Evolutionary conservation across 2,797 vertebrate species (phyloP).

Genomic region (Gymnodraco acuticeps): DNA sequence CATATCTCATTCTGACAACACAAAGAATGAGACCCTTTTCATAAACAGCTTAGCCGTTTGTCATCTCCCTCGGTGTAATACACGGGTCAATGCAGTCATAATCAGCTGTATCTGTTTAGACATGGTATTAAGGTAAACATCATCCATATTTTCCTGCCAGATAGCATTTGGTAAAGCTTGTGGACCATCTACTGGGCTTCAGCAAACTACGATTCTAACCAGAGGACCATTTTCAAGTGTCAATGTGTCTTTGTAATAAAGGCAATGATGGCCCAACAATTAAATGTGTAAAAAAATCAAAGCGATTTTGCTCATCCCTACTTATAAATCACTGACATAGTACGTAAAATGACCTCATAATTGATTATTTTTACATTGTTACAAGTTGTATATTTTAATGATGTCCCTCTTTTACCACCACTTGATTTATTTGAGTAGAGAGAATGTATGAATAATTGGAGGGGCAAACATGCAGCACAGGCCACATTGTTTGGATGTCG

Average conservation of each 20-base stretch:
- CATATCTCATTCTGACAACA: conserved; percentile 14
- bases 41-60: neutral
- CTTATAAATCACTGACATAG: conserved; percentile 6
- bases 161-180: no score
- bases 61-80: neutral
- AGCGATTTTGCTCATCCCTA: neutral
- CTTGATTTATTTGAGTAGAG: neutral
- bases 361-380: conserved; percentile 6
- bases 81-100: neutral
- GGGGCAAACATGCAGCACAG: neutral
- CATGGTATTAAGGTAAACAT: neutral
- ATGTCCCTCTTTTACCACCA: neutral
- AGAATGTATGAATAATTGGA: neutral
- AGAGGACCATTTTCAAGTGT: no score
- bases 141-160: neutral
- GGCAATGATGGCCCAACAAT: no score
- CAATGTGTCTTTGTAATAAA: no score
- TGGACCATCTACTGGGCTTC: no score
- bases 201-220: no score
- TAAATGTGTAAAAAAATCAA: no score
- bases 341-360: conserved; percentile 19
- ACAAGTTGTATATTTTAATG: conserved; percentile 18
- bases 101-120: neutral
- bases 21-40: neutral
- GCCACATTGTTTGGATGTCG: neutral